Base-by-base conservation (phyloP, 2,113 vertebrate species). In the Boulengeromyrus knoepffleri region DNA sequence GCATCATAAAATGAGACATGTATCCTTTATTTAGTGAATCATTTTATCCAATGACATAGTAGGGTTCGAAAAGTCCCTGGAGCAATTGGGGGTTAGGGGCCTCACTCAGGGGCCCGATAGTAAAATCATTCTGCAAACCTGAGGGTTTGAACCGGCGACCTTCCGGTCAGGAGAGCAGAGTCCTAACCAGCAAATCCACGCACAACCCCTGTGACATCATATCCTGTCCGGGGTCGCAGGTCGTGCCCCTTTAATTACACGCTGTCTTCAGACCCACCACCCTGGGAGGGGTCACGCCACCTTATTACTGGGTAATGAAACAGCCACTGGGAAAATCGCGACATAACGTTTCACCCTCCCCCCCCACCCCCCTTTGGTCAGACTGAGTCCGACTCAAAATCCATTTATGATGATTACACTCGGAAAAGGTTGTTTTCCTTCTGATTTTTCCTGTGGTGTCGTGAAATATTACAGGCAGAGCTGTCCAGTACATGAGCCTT, bases 201-300 rank as follows among this genome's bases (percentile, higher is more conserved):
- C n/a, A 70, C n/a, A 27, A 70, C n/a, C 62, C 27, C 62, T 31
- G 62, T 3, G 3, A 89, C 93, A 94, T 95, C 95, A 95, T 94
- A 94, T 95, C 94, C 95, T 95, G 94, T 93, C 89, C 92, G 49
- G 53, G 94, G 94, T 95, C 95, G 92, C 92, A 90, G 90, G 92
- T 94, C 91, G 92, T 88, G 91, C 92, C 53, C 89, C 88, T 91
- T 91, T 94, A 93, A 94, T 95, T 56, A 94, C 93, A 93, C 93
- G 93, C n/a, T 90, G 31, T 52, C 92, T 89, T 90, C 92, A 93
- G 92, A 91, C 85, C 91, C 91, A 93, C 92, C 39, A 17, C 1
- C 88, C 90, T 90, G 92, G 90, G 52, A 93, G 93, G 92, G 92
- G 89, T 92, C 89, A 77, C 88, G 91, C 89, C 50, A 80, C 90